phyloP scores from a whole-genome alignment of 2,797 vertebrate species.

The Mus spretus region DNA sequence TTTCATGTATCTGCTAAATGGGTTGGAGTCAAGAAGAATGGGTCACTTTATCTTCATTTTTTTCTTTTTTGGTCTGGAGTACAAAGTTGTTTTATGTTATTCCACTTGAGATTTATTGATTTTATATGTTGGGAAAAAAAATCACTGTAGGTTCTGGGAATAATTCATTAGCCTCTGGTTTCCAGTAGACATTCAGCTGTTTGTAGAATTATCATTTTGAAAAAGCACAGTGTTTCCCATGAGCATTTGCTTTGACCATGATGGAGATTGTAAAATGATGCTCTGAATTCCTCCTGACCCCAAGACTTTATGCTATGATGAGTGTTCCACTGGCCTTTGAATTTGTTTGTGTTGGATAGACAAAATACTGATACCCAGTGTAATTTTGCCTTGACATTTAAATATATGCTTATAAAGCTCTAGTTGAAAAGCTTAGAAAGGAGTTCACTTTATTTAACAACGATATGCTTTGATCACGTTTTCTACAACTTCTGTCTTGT shows the following conservation, averaged over 20 bases:
- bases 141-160: background rate
- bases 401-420: constrained; percentile 59
- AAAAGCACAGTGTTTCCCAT: background rate
- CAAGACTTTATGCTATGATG: background rate
- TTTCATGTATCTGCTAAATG: constrained; percentile 25
- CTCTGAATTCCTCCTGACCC: background rate
- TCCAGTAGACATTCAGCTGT: background rate
- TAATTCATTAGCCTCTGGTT: constrained; percentile 42
- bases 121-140: constrained; percentile 20
- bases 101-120: constrained; percentile 46
- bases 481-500: constrained; percentile 64
- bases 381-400: constrained; percentile 69
- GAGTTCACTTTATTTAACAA: constrained; percentile 70
- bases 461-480: constrained; percentile 46
- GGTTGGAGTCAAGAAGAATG: background rate
- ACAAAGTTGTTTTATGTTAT: constrained; percentile 40
- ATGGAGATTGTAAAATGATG: background rate
- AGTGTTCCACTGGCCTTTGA: background rate
- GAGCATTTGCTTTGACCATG: background rate
- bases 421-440: constrained; percentile 62
- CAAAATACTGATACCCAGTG: constrained; percentile 57
- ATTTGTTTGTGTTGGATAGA: constrained; percentile 52
- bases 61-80: constrained; percentile 28
- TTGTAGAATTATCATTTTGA: constrained; percentile 10
- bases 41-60: constrained; percentile 51